A percentile compares a stretch with the other conserved stretches of the same genome.
Evolutionary conservation across 1,140 invertebrate species (phyloP).

Genomic region (Orussus abietinus): DNA sequence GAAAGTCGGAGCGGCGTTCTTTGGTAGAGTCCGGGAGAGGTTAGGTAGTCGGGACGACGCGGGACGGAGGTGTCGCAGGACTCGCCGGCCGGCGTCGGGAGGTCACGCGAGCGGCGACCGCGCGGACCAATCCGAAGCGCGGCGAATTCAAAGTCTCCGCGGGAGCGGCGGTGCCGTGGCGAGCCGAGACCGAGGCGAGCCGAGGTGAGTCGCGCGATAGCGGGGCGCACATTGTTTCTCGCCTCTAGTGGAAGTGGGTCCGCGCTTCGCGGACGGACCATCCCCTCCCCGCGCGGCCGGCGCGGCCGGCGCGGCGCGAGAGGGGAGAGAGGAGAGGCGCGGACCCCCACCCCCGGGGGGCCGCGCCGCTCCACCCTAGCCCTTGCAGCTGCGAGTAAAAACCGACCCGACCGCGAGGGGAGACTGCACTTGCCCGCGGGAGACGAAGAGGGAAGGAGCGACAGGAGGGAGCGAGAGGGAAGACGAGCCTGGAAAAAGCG

Average conservation of each 20-base stretch:
- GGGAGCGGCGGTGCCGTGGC: not conserved
- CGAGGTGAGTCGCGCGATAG: conserved; percentile 33
- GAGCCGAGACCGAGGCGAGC: conserved; percentile 1
- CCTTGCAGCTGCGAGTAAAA: conserved; percentile 18
- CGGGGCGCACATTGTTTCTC: conserved; percentile 39
- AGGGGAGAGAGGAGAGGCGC: conserved; percentile 2
- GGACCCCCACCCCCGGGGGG: no score
- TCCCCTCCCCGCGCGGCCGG: conserved; percentile 2
- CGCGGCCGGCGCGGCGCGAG: conserved; percentile 7
- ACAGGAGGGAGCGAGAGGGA: conserved; percentile 9
- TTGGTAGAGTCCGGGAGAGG: no score
- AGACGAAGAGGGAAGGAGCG: conserved; percentile 3
- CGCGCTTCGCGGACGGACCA: conserved; percentile 9
- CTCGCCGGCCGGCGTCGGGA: no score
- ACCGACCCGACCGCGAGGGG: conserved; percentile 18
- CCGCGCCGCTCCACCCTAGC: conserved; percentile 22
- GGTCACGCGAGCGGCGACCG: not conserved
- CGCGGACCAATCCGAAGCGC: not conserved
- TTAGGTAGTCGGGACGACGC: no score
- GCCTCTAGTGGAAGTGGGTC: conserved; percentile 16
- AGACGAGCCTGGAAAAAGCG: conserved; percentile 22
- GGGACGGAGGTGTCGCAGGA: no score
- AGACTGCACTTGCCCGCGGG: conserved; percentile 5
- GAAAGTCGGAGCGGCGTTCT: no score
- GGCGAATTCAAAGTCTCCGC: not conserved